Conservation (phyloP, 2,113 vertebrate genomes). For the Bagarius yarrelli region DNA sequence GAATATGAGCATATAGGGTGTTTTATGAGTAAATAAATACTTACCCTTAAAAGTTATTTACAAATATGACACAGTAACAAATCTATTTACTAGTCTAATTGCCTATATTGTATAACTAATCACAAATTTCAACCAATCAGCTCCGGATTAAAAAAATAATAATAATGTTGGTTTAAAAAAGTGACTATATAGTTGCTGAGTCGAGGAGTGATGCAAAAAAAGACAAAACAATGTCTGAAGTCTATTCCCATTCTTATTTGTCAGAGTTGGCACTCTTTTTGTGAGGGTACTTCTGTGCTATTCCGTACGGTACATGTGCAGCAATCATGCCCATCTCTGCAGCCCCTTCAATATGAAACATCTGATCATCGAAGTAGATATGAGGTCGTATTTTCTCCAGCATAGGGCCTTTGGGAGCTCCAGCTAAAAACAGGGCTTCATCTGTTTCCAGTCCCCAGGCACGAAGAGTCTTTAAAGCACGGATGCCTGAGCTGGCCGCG, state of each 20-base stretch:
- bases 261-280: constrained; percentile 48
- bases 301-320: constrained; percentile 91
- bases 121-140: background rate
- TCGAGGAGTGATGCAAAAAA: constrained; percentile 16
- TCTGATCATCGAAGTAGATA: constrained; percentile 98
- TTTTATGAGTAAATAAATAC: background rate
- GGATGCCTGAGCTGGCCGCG: constrained; percentile 91
- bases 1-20: no score
- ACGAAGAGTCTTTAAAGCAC: constrained; percentile 92
- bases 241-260: constrained; percentile 54
- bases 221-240: background rate
- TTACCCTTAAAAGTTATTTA: background rate
- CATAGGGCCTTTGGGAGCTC: constrained; percentile 92
- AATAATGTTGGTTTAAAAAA: background rate
- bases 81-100: background rate
- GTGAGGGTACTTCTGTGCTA: constrained; percentile 78
- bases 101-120: background rate
- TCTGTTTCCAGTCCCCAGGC: constrained; percentile 96
- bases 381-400: constrained; percentile 94
- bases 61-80: background rate
- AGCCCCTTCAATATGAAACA: constrained; percentile 95
- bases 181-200: background rate
- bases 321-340: constrained; percentile 89
- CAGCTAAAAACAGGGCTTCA: constrained; percentile 92
- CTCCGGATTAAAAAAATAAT: background rate